Percentiles rank a stretch among this genome's conserved stretches.
These are phyloP conservation scores for Pammene aurita DNA, from an alignment of 2,888 invertebrate species.

Conservation along the genomic window DNA sequence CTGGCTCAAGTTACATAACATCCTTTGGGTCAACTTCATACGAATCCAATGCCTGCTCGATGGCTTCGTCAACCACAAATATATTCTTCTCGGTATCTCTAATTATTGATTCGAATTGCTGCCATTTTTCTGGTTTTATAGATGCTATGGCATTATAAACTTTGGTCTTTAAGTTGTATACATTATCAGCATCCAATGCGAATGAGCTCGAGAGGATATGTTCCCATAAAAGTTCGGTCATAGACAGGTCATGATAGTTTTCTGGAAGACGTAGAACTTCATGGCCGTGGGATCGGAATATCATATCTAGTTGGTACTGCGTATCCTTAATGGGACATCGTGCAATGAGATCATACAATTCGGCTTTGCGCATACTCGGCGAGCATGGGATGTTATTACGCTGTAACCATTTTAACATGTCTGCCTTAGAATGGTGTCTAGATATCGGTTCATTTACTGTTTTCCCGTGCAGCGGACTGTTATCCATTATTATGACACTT, in stretches of 20 bases:
- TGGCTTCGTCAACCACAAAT: constrained; percentile 48
- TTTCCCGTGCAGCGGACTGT: constrained; percentile 51
- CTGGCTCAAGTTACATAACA: not conserved
- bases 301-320: constrained; percentile 51
- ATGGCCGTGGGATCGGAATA: constrained; percentile 59
- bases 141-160: constrained; percentile 32
- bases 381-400: constrained; percentile 58
- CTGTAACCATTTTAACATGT: constrained; percentile 58
- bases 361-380: constrained; percentile 55
- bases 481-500: constrained; percentile 59
- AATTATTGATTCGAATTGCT: constrained; percentile 45
- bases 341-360: constrained; percentile 57
- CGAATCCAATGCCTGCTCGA: constrained; percentile 50
- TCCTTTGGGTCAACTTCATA: constrained; percentile 29
- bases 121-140: constrained; percentile 44
- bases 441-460: constrained; percentile 48
- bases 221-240: constrained; percentile 57
- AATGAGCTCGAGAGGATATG: constrained; percentile 33
- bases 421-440: constrained; percentile 56
- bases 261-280: constrained; percentile 58
- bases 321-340: constrained; percentile 46
- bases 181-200: not conserved
- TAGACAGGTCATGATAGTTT: constrained; percentile 55
- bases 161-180: constrained; percentile 39
- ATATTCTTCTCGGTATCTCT: constrained; percentile 50